phyloP scores from a whole-genome alignment of 53 echinoderm and acorn worm genomes.

The Arbacia lixula region DNA sequence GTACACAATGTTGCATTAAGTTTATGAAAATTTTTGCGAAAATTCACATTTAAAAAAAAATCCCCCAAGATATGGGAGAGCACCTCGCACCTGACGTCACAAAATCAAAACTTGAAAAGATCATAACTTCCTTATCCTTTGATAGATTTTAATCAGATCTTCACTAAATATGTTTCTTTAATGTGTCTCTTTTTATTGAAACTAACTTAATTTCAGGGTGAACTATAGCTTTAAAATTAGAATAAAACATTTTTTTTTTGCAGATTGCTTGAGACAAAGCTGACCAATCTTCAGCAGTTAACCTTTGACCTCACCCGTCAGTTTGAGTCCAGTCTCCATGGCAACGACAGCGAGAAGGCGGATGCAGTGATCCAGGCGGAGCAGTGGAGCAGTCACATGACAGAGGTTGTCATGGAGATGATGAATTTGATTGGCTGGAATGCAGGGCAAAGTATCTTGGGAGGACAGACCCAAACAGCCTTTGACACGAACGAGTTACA shows the following conservation, averaged over 20 bases:
- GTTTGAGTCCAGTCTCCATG: slow-evolving; percentile 37
- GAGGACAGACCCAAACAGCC: background rate
- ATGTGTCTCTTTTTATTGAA: no score
- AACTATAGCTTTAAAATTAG: no score
- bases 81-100: no score
- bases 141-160: no score
- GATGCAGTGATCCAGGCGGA: slow-evolving; percentile 76
- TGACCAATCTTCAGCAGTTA: slow-evolving; percentile 6
- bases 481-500: slow-evolving; percentile 10
- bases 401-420: slow-evolving; percentile 30
- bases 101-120: no score
- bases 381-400: slow-evolving; percentile 73
- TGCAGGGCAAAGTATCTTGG: background rate
- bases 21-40: no score
- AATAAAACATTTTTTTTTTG: background rate
- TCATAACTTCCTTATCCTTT: no score
- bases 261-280: slow-evolving; percentile 17
- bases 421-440: slow-evolving; percentile 35
- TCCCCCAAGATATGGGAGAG: no score
- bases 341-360: slow-evolving; percentile 61
- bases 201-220: no score
- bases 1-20: no score
- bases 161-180: no score
- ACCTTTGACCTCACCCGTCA: slow-evolving; percentile 30
- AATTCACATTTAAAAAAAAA: no score